Base-by-base conservation (phyloP, 37 sponge, comb jelly and placozoan species). In the Dysidea cf. avara region DNA sequence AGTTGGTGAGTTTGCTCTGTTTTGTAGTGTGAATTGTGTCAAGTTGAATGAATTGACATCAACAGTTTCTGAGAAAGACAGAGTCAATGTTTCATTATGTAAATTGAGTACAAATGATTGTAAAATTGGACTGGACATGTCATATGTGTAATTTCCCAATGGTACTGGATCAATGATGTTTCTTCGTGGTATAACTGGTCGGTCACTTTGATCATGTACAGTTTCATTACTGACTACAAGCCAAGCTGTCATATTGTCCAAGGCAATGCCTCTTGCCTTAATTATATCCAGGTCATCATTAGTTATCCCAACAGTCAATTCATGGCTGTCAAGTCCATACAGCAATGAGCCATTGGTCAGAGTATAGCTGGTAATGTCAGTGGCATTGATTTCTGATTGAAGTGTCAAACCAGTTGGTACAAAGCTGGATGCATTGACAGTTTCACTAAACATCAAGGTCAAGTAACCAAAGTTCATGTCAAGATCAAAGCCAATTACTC, bases 51-150 rank as follows among this genome's bases (percentile, higher is more conserved):
- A 72, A 18, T 47, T 67, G 33, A 22, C 81, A 72, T 87, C 81
- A 1, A 95, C 78, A 16, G 96, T 95, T 55, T 95, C 96, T 64
- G 87, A 81, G 61, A 95, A 90, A 26, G 78, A 72, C 26, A 94
- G 75, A 18, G 38, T 46, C 1, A 94, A 38, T 25, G 54, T 71
- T 55, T 84, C 95, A 9, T 50, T 9, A 2, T 85, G 77, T 55
- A 89, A 64, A 50, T 94, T 75, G 31, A 94, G 72, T 25, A 68
- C 82, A 60, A 92, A 92, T 49, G 83, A 81, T 46, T 76, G 56
- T 1, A 92, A 69, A 16, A 65, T 25, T 30, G 93, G 93, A 11
- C 62, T 20, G 11, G 84, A 86, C 37, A 38, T 76, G 52, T 90
- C 91, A 20, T 64, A 47, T 6, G 46, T 72, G 66, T 81, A 87